phyloP scores from a whole-genome alignment of 2,797 vertebrate genomes.

The Hoplostethus mediterraneus region DNA sequence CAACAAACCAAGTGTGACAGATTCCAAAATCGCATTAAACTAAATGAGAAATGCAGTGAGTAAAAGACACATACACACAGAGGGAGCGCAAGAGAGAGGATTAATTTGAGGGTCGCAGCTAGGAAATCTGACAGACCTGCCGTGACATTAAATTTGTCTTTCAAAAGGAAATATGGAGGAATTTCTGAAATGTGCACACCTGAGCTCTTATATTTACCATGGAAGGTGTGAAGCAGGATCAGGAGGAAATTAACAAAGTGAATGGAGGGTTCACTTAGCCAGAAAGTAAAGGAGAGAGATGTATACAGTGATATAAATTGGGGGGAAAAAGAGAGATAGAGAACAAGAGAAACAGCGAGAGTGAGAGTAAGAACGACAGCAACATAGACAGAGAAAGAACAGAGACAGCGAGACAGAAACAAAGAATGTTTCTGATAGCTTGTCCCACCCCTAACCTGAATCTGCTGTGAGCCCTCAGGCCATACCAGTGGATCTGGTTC shows the following conservation, averaged over 20 bases:
- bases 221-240: constrained; percentile 64
- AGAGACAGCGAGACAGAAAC: not conserved
- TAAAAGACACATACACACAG: constrained; percentile 58
- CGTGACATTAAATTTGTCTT: constrained; percentile 83
- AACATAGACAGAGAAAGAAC: not conserved
- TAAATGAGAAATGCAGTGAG: constrained; percentile 72
- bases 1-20: constrained; percentile 83
- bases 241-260: constrained; percentile 50
- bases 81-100: constrained; percentile 63
- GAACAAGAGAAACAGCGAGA: not conserved
- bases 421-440: constrained; percentile 4
- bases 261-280: constrained; percentile 19
- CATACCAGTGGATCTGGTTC: constrained; percentile 4
- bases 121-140: constrained; percentile 79
- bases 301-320: constrained; percentile 17
- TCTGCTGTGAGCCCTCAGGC: constrained; percentile 3
- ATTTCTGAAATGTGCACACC: constrained; percentile 62
- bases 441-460: constrained; percentile 6
- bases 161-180: constrained; percentile 61
- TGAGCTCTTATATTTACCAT: constrained; percentile 64
- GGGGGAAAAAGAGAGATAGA: not conserved
- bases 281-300: not conserved
- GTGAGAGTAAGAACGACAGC: not conserved
- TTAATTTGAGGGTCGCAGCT: constrained; percentile 75
- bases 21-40: constrained; percentile 85